Percentiles rank a stretch among this genome's conserved stretches.
These are phyloP conservation scores for Euproctis similis DNA, from an alignment of 2,888 invertebrate species.

Conservation along the genomic window DNA sequence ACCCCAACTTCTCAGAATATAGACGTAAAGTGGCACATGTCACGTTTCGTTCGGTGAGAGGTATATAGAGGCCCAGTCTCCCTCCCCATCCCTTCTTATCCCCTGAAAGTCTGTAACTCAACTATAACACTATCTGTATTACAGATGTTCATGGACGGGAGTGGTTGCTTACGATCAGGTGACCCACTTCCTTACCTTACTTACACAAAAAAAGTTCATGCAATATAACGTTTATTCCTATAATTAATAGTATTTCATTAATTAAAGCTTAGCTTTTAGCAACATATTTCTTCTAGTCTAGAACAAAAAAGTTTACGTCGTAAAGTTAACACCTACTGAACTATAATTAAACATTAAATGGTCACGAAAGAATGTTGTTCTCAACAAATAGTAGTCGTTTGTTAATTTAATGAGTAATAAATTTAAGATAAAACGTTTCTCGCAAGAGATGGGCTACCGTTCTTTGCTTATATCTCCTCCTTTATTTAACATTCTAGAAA, in stretches of 20 bases:
- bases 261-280: background rate
- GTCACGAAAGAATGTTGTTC: conserved; percentile 14
- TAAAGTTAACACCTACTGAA: background rate
- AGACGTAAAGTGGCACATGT: too few species aligned
- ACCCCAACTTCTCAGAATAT: too few species aligned
- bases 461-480: conserved; percentile 12
- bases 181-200: too few species aligned
- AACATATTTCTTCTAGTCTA: background rate
- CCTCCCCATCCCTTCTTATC: too few species aligned
- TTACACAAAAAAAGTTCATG: too few species aligned
- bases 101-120: too few species aligned
- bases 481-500: conserved; percentile 10
- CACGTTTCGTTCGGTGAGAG: too few species aligned
- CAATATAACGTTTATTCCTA: too few species aligned
- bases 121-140: too few species aligned
- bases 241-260: background rate
- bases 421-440: conserved; percentile 22
- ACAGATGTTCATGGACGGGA: too few species aligned
- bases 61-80: too few species aligned
- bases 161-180: too few species aligned
- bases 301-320: background rate
- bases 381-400: conserved; percentile 17
- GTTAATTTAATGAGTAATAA: conserved; percentile 27
- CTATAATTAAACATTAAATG: conserved; percentile 18
- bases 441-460: conserved; percentile 6